Base-by-base conservation (phyloP, 2,888 invertebrate genomes). In the Conomelus anceps region DNA sequence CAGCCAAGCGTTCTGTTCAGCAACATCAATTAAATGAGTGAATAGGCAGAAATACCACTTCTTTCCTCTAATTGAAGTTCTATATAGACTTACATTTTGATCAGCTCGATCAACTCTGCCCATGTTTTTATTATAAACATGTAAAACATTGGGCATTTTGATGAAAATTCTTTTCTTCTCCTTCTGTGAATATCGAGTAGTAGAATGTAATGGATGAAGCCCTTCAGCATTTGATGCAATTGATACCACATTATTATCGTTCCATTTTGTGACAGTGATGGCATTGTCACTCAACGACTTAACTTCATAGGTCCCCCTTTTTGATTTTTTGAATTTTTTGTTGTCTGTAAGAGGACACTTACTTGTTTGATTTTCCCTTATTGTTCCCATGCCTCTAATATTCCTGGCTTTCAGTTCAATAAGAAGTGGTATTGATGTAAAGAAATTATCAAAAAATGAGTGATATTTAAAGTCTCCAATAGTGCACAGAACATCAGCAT, bases 41-140 rank as follows among this genome's bases (percentile, higher is more conserved):
- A 92, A 88, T 22, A 92, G 89, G 9, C 92, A 91, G 90, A 92
- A 91, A 87, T 92, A 92, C 91, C 92, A 92, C 88, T 92, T 92
- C 89, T 92, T 92, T 22, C 92, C 92, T 89, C 92, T 90, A 0
- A 92, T 91, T 1, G 89, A 88, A 23, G 90, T 88, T 85, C 92
- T 87, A 89, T 92, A 92, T 22, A 91, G 84, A 88, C 90, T 90
- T 4, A 92, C 91, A 86, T 92, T 92, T 89, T 92, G 91, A 89
- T 92, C 92, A 29, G 90, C 87, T 26, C 34, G 91, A 89, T 13
- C 92, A 88, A 22, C n/a, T 4, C 84, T 22, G 22, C 84, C 84
- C 84, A 84, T 84, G 84, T 84, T 9, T 84, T 9, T 9, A 84
- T 84, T 84, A 17, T 4, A 84, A 9, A 22, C 6, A 4, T 17